phyloP scores from a whole-genome alignment of 1,140 invertebrate genomes.

The Leptonema lineaticorne region DNA sequence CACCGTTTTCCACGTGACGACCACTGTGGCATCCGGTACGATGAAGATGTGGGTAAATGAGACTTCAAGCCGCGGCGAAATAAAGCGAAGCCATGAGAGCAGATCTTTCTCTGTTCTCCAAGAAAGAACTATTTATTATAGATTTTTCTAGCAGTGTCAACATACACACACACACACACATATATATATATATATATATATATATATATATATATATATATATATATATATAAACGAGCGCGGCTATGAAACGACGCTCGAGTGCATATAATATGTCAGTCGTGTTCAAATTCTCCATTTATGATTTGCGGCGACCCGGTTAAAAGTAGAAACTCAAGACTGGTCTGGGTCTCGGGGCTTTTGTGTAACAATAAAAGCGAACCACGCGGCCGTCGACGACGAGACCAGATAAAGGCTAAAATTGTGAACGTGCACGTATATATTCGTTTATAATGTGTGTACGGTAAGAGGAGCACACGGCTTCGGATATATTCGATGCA shows the following conservation, averaged over 20 bases:
- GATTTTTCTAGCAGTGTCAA: too few relatives aligned
- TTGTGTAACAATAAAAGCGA: constrained; percentile 30
- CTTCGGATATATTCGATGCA: background rate
- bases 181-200: too few relatives aligned
- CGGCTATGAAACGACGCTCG: background rate
- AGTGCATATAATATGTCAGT: background rate
- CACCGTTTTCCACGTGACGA: too few relatives aligned
- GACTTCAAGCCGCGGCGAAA: too few relatives aligned
- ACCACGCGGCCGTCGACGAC: background rate
- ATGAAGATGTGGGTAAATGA: too few relatives aligned
- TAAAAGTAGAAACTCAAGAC: constrained; percentile 37
- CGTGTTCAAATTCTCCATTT: constrained; percentile 31
- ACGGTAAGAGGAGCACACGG: background rate
- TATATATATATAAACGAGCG: background rate
- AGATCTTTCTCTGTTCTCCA: too few relatives aligned
- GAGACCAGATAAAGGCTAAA: constrained; percentile 16
- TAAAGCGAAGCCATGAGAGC: too few relatives aligned
- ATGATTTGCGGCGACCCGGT: constrained; percentile 36
- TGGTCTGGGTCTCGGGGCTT: constrained; percentile 18
- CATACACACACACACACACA: too few relatives aligned
- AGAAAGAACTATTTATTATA: too few relatives aligned
- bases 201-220: too few relatives aligned
- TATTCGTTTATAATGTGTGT: background rate
- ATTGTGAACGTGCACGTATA: background rate
- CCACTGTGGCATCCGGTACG: too few relatives aligned